phyloP scores from a whole-genome alignment of 2,113 vertebrate species.

The Pollachius pollachius region DNA sequence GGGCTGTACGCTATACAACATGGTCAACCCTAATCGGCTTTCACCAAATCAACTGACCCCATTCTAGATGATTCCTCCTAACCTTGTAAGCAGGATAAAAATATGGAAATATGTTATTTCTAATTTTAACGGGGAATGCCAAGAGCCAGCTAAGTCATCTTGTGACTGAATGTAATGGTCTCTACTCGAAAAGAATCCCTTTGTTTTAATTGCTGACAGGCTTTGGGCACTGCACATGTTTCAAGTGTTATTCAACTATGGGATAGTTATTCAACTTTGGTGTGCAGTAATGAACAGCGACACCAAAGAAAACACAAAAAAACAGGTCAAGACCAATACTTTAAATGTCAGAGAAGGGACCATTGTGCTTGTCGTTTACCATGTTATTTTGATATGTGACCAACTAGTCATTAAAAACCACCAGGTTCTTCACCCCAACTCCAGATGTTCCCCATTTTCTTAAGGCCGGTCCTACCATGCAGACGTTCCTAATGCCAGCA shows the following conservation, averaged over 20 bases:
- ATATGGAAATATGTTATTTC: neutral
- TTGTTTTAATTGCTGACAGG: neutral
- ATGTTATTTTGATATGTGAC: slow-evolving; percentile 46
- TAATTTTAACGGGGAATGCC: neutral
- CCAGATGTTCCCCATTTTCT: slow-evolving; percentile 58
- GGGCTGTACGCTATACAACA: too few relatives aligned
- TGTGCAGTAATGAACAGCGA: slow-evolving; percentile 16
- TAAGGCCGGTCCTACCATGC: slow-evolving; percentile 19
- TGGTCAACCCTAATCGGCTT: too few relatives aligned
- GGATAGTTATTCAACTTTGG: neutral
- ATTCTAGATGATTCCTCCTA: too few relatives aligned
- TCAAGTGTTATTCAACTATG: neutral
- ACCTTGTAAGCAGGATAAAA: too few relatives aligned
- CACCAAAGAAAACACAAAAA: neutral
- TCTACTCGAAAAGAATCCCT: slow-evolving; percentile 11
- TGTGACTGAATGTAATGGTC: slow-evolving; percentile 20
- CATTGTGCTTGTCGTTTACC: slow-evolving; percentile 26
- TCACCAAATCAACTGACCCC: too few relatives aligned
- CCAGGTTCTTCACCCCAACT: slow-evolving; percentile 8
- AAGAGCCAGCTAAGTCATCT: neutral
- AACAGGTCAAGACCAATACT: neutral
- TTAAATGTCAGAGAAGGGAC: slow-evolving; percentile 24
- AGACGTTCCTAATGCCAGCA: slow-evolving; percentile 24
- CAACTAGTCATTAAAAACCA: slow-evolving; percentile 22
- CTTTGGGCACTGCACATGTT: neutral